These are phyloP conservation scores for Arrhamphus sclerolepis DNA, from an alignment of 2,797 vertebrate species.

Conservation along the genomic window DNA sequence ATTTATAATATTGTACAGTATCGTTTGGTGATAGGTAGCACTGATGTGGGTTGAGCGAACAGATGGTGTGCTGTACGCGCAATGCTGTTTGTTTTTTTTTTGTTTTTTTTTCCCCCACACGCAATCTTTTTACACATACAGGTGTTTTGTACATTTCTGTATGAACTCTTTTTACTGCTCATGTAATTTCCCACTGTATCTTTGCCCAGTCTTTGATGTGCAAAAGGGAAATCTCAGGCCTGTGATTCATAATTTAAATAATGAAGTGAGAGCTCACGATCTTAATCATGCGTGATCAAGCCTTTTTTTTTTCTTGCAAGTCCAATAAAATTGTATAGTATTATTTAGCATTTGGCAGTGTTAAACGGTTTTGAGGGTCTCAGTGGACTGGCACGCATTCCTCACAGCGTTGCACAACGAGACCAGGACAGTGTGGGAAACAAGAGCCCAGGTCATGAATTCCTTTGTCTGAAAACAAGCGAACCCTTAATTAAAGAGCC, in stretches of 20 bases:
- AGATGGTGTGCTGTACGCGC: slow-evolving; percentile 18
- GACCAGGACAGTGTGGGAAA: slow-evolving; percentile 56
- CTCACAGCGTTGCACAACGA: slow-evolving; percentile 13
- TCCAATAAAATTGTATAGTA: slow-evolving; percentile 26
- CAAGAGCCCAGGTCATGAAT: slow-evolving; percentile 35
- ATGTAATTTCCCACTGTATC: slow-evolving; percentile 23
- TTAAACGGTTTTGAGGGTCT: slow-evolving; percentile 23
- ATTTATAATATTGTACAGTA: neutral
- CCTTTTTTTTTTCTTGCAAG: slow-evolving; percentile 7
- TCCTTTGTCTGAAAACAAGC: slow-evolving; percentile 47
- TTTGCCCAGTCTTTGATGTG: slow-evolving; percentile 27
- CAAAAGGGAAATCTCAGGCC: slow-evolving; percentile 21
- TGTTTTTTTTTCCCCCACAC: slow-evolving; percentile 14
- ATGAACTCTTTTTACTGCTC: slow-evolving; percentile 42
- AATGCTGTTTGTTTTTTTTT: too few relatives aligned
- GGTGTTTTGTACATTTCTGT: slow-evolving; percentile 48
- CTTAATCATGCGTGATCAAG: slow-evolving; percentile 26
- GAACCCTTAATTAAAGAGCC: slow-evolving; percentile 34
- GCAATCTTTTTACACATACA: slow-evolving; percentile 17
- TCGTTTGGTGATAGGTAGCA: slow-evolving; percentile 9
- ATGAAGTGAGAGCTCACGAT: slow-evolving; percentile 55
- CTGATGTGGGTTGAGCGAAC: slow-evolving; percentile 13
- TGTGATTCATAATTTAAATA: slow-evolving; percentile 35
- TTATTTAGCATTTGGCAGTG: slow-evolving; percentile 21
- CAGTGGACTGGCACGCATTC: slow-evolving; percentile 35